Conservation (phyloP, 2,797 vertebrate species). For the Sebastes oblongus region DNA sequence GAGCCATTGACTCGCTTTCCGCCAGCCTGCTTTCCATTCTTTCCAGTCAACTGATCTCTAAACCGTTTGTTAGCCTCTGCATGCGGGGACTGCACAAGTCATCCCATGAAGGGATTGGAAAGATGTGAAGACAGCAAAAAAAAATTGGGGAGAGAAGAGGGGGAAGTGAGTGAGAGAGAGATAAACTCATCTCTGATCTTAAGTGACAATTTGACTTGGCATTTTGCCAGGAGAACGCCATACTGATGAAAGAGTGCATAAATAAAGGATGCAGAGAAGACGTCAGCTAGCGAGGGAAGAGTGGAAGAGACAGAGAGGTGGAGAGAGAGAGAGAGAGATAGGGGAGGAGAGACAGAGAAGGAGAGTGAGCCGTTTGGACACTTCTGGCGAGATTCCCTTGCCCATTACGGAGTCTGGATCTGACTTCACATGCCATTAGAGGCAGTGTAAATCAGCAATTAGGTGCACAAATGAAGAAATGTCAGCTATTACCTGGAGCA, state of each 20-base stretch:
- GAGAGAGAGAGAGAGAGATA: slow-evolving; percentile 21
- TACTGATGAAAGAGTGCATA: slow-evolving; percentile 77
- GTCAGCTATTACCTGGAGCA: slow-evolving; percentile 73
- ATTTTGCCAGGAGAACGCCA: slow-evolving; percentile 68
- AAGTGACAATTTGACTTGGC: slow-evolving; percentile 82
- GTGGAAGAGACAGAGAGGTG: slow-evolving; percentile 66
- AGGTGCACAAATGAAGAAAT: slow-evolving; percentile 77
- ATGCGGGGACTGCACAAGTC: slow-evolving; percentile 52
- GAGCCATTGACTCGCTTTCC: slow-evolving; percentile 59
- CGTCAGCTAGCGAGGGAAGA: slow-evolving; percentile 60
- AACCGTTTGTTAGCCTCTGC: slow-evolving; percentile 66
- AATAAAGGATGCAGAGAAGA: slow-evolving; percentile 80
- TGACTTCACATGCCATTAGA: slow-evolving; percentile 70
- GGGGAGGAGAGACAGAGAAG: slow-evolving; percentile 45
- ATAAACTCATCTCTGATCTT: slow-evolving; percentile 77
- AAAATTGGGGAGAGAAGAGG: background rate
- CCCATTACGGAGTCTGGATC: slow-evolving; percentile 70
- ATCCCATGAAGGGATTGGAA: slow-evolving; percentile 53
- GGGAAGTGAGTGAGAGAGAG: slow-evolving; percentile 47
- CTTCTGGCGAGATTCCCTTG: slow-evolving; percentile 73
- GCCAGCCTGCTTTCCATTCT: slow-evolving; percentile 67
- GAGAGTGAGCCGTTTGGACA: slow-evolving; percentile 69
- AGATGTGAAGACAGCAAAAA: slow-evolving; percentile 45
- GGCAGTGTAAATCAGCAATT: slow-evolving; percentile 79
- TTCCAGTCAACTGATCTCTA: slow-evolving; percentile 77